phyloP scores from a whole-genome alignment of 1,140 invertebrate genomes.

The Cotesia typhae region DNA sequence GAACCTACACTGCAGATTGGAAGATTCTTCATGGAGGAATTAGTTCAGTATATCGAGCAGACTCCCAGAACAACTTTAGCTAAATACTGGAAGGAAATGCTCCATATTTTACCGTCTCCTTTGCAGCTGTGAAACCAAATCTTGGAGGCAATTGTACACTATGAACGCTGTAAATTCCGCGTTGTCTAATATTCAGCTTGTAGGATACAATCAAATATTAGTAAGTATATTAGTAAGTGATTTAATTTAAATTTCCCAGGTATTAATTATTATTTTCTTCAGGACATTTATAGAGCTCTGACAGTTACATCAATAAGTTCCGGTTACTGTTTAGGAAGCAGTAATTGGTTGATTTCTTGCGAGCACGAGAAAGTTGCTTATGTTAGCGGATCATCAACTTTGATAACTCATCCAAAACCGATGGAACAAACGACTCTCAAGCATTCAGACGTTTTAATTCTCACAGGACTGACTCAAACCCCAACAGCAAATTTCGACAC shows the following conservation, averaged over 20 bases:
- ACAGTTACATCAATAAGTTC: conserved; percentile 92
- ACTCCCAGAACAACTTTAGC: no score
- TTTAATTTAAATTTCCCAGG: no score
- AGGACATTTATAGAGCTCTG: conserved; percentile 90
- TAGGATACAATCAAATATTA: conserved; percentile 95
- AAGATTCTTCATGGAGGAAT: conserved; percentile 91
- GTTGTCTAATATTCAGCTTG: conserved; percentile 88
- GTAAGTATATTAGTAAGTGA: conserved; percentile 70
- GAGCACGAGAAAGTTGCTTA: conserved; percentile 94
- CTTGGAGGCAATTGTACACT: conserved; percentile 91
- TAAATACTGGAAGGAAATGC: no score
- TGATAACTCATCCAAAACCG: conserved; percentile 90
- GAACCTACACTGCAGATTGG: conserved; percentile 97
- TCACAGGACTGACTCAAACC: conserved; percentile 93
- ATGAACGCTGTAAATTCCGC: conserved; percentile 82
- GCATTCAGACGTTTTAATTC: conserved; percentile 91
- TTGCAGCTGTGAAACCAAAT: conserved; percentile 82
- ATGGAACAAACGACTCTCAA: no score
- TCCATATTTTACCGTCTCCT: no score
- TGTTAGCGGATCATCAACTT: conserved; percentile 86
- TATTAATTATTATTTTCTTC: no score
- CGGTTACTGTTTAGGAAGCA: conserved; percentile 96
- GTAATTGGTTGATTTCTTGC: conserved; percentile 96
- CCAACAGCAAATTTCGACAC: conserved; percentile 92
- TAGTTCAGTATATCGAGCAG: conserved; percentile 92